Conservation (phyloP, 2,113 vertebrate genomes). For the Ibidorhyncha struthersii region DNA sequence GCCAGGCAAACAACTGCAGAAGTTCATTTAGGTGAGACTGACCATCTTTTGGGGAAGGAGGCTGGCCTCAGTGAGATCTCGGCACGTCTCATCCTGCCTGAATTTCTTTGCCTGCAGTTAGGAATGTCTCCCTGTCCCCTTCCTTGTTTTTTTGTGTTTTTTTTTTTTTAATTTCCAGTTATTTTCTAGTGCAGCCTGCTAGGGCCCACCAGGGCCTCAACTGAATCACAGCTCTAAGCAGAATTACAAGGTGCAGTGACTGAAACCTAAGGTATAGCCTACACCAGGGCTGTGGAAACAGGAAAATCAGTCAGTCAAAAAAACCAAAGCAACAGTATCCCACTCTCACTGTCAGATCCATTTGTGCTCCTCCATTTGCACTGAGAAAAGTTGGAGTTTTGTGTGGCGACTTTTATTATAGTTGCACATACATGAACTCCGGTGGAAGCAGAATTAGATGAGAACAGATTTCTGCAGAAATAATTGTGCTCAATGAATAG, state of each 20-base stretch:
- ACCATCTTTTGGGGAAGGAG: not conserved
- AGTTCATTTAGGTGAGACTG: not conserved
- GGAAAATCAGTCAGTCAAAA: not conserved
- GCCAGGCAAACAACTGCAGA: not conserved
- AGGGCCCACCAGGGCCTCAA: no score
- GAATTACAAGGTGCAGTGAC: not conserved
- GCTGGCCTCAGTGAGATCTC: not conserved
- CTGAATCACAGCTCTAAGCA: not conserved
- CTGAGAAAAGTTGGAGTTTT: not conserved
- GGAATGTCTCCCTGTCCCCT: fast-evolving
- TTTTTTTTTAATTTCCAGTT: not conserved
- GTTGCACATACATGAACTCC: not conserved
- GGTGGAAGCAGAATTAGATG: not conserved
- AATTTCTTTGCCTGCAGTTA: not conserved
- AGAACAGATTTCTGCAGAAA: not conserved
- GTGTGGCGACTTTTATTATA: not conserved
- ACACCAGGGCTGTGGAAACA: not conserved
- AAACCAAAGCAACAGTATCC: not conserved
- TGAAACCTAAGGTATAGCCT: not conserved
- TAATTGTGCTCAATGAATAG: not conserved
- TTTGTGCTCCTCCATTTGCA: not conserved
- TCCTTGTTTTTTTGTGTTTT: no score
- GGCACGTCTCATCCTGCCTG: not conserved
- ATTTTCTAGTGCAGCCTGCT: not conserved
- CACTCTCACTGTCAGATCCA: not conserved